Percentiles rank a stretch among this genome's conserved stretches.
Conservation (phyloP, 1,140 invertebrate species). For the Diachasma alloeum region DNA sequence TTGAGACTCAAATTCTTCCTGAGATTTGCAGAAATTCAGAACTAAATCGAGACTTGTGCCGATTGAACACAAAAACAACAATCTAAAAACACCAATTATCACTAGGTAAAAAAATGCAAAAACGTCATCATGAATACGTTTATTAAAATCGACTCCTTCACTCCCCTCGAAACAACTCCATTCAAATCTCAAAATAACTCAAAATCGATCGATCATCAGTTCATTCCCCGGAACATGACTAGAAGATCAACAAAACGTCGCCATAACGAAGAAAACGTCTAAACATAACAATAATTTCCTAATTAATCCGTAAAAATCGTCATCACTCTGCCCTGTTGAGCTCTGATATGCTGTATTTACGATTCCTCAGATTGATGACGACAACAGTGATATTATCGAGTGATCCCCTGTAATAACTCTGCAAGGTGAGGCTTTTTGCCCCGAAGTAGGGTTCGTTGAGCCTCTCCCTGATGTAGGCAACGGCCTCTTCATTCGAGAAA, state of each 20-base stretch:
- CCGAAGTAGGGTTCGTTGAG: conserved; percentile 86
- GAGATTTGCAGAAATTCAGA: no score
- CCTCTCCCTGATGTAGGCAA: conserved; percentile 83
- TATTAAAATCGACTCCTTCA: background rate
- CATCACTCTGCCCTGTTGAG: conserved; percentile 33
- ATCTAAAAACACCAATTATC: no score
- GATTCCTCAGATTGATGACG: conserved; percentile 84
- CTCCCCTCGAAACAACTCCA: no score
- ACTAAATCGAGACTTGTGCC: no score
- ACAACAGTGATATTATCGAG: conserved; percentile 96
- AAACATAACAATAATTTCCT: background rate
- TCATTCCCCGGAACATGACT: background rate
- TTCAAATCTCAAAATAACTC: background rate
- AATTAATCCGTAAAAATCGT: background rate
- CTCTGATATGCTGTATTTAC: conserved; percentile 50
- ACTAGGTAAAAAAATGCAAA: no score
- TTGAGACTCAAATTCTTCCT: no score
- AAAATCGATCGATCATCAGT: background rate
- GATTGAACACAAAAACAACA: no score
- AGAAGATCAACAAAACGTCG: background rate
- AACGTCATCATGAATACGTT: no score
- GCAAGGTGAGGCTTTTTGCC: conserved; percentile 87
- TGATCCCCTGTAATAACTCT: conserved; percentile 91
- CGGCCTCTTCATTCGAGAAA: conserved; percentile 92
- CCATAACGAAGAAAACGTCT: background rate